Conservation (phyloP, 1,140 invertebrate genomes). For the Temnothorax nylanderi region DNA sequence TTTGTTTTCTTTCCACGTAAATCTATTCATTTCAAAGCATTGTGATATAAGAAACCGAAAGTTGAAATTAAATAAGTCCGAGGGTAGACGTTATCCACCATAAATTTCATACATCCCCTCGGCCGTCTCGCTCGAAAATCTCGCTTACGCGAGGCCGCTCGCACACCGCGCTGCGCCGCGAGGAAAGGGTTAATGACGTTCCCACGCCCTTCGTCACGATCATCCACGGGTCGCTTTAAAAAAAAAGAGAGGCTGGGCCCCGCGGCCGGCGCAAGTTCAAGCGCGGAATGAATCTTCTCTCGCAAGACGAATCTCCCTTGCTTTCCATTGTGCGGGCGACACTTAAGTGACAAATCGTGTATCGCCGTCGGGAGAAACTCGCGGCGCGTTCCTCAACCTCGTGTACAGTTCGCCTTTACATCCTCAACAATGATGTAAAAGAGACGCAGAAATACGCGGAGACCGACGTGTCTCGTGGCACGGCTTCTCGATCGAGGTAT, state of each 20-base stretch:
- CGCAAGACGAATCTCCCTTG: slow-evolving; percentile 11
- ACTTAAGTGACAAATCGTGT: slow-evolving; percentile 56
- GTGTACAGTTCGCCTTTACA: neutral
- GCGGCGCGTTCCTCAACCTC: neutral
- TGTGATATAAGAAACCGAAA: neutral
- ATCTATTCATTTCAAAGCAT: neutral
- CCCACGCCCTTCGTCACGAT: slow-evolving; percentile 43
- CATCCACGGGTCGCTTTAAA: slow-evolving; percentile 7
- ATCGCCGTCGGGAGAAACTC: slow-evolving; percentile 36
- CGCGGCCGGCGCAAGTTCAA: slow-evolving; percentile 20
- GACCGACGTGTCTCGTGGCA: neutral
- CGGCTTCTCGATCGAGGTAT: neutral
- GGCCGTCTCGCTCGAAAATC: slow-evolving; percentile 15
- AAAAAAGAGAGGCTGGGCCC: neutral
- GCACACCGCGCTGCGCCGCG: slow-evolving; percentile 3
- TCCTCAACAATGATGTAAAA: slow-evolving; percentile 3
- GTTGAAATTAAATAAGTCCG: slow-evolving; percentile 8
- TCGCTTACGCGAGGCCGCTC: neutral
- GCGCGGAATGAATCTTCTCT: slow-evolving; percentile 24
- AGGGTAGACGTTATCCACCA: slow-evolving; percentile 23
- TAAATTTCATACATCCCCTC: slow-evolving; percentile 23
- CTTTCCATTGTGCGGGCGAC: slow-evolving; percentile 33
- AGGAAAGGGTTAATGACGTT: slow-evolving; percentile 55
- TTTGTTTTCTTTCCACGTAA: neutral
- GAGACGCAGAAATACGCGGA: neutral